Evolutionary conservation across 2,797 vertebrate species (phyloP).

Genomic region (Florisuga fusca): DNA sequence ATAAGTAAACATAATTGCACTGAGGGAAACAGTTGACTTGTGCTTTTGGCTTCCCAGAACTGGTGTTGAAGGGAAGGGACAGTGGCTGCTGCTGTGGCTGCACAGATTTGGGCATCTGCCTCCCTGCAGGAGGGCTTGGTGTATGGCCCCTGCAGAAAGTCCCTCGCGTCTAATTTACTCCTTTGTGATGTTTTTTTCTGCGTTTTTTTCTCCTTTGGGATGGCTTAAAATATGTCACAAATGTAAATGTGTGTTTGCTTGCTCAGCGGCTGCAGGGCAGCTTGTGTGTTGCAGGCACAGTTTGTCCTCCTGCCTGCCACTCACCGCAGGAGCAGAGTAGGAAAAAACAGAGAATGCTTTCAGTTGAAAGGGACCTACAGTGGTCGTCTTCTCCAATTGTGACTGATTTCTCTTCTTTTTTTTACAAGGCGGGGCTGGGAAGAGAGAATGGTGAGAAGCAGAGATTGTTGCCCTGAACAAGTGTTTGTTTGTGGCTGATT

Average conservation of each 20-base stretch:
- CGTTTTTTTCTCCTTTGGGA: not conserved
- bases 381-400: not conserved
- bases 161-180: not conserved
- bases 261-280: fast-evolving
- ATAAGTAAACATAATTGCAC: not conserved
- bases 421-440: not conserved
- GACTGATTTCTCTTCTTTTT: not conserved
- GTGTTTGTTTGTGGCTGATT: slow-evolving; percentile 20
- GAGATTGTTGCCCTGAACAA: not conserved
- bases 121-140: fast-evolving
- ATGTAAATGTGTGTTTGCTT: not conserved
- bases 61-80: not conserved
- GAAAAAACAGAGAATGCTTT: not conserved
- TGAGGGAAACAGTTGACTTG: not conserved
- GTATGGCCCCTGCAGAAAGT: not conserved
- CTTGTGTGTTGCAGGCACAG: fast-evolving
- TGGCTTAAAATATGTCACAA: not conserved
- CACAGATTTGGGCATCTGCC: not conserved
- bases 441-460: not conserved
- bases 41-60: not conserved
- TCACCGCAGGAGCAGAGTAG: not conserved
- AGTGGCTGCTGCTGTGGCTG: fast-evolving
- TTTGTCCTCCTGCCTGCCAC: not conserved
- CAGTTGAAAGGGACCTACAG: not conserved
- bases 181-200: not conserved